phyloP scores from a whole-genome alignment of 64 coral and sea anemone species.

The Astreopora myriophthalma region DNA sequence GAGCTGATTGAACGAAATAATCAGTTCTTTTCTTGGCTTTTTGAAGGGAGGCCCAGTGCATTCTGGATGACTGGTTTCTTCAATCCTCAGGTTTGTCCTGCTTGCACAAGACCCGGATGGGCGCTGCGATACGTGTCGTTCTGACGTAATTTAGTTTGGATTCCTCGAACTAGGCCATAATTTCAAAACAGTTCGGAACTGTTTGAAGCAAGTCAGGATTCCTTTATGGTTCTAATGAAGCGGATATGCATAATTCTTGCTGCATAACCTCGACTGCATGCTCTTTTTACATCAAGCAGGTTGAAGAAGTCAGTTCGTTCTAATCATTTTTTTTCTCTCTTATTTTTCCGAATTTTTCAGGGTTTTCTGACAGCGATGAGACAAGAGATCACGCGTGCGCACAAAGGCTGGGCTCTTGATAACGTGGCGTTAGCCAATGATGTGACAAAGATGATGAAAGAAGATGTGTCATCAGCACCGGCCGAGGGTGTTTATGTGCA shows the following conservation, averaged over 20 bases:
- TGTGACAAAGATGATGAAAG: conserved; percentile 97
- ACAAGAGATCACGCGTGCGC: conserved; percentile 97
- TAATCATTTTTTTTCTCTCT: neutral
- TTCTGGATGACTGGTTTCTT: conserved; percentile 99
- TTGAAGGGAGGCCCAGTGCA: conserved; percentile 85
- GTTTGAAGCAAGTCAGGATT: too few relatives aligned
- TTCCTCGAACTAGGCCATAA: too few relatives aligned
- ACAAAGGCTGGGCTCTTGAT: conserved; percentile 98
- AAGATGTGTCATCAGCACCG: conserved; percentile 87
- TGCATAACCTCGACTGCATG: too few relatives aligned
- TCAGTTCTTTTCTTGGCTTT: conserved; percentile 93
- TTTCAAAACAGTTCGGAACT: too few relatives aligned
- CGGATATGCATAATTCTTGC: too few relatives aligned
- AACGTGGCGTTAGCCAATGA: conserved; percentile 92
- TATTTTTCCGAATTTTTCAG: neutral
- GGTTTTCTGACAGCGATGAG: conserved; percentile 98
- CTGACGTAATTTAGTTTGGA: too few relatives aligned
- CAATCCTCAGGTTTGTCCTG: conserved; percentile 85
- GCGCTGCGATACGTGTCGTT: too few relatives aligned
- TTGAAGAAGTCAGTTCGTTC: neutral
- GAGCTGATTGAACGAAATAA: conserved; percentile 93
- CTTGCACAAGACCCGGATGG: too few relatives aligned
- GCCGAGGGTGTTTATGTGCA: conserved; percentile 96
- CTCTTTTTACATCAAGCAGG: too few relatives aligned
- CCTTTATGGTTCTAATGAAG: too few relatives aligned